Evolutionary conservation across 2,113 vertebrate species (phyloP), one percentile per base, ranked within the genome.

Genomic region (Nycticebus coucang): DNA sequence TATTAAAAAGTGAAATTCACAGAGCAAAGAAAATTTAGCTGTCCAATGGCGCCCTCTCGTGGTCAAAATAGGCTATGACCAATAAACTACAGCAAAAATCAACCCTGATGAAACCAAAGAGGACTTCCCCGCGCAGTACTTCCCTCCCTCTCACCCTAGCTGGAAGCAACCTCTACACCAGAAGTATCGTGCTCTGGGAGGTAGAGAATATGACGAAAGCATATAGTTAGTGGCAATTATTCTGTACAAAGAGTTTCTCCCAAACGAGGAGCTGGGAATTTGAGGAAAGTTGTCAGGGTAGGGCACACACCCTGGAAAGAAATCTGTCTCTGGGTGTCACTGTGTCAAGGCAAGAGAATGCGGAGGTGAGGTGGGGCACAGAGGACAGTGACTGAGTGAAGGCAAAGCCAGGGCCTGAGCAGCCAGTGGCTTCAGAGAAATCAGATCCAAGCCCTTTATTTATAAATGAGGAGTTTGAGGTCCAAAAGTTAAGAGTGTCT

Each of bases 1-100:
- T 78, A 30, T 72, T 18, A 66, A 94, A 96, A 80, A 59, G 62
- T 53, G 35, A 93, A 89, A 97, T 79, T 89, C 33, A 0, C 69
- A 60, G n/a, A 33, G 50, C 53, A 28, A 45, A 24, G 35, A 95
- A 88, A 28, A 55, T 60, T 57, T 88, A 37, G 7, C 33, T 77
- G 81, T 87, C 60, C 82, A 87, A 68, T 18, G 21, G 45, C 26
- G 17, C 87, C 90, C 60, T 95, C 97, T 97, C 80, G 92, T 95
- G 94, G 71, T 79, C 30, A 0, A 55, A 13, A 30, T 17, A 80
- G 10, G 59, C 22, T 68, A 84, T 41, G 86, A 50, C 80, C 37
- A 92, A 57, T 26, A 94, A 89, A 37, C 86, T 57, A 79, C 22
- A 14, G 28, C 22, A 60, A 79, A 88, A 91, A 35, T 64, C n/a